Conservation (phyloP, 2,888 invertebrate species). For the Zhengitettix transpicula region DNA sequence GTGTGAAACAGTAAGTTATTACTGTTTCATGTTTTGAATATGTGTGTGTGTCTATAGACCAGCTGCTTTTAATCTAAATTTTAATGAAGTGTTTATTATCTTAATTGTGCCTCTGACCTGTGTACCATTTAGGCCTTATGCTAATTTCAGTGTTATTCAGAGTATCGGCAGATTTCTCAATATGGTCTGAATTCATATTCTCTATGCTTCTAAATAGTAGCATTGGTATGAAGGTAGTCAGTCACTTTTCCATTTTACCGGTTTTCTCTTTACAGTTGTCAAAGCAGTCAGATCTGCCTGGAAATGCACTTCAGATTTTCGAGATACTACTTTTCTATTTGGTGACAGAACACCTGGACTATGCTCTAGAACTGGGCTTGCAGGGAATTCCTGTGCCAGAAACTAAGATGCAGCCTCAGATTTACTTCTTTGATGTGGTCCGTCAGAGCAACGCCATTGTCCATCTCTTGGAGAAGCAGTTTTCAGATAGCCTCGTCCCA, state of each 20-base stretch:
- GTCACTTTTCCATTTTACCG: no score
- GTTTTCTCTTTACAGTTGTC: slow-evolving; percentile 51
- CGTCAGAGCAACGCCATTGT: slow-evolving; percentile 88
- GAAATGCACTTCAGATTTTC: slow-evolving; percentile 62
- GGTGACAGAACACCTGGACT: slow-evolving; percentile 85
- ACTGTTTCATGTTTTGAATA: neutral
- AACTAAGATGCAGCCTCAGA: slow-evolving; percentile 66
- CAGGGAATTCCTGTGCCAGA: slow-evolving; percentile 81
- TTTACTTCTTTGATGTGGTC: slow-evolving; percentile 86
- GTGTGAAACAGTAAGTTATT: slow-evolving; percentile 51
- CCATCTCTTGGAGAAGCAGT: slow-evolving; percentile 83
- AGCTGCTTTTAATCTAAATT: no score
- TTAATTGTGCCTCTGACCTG: no score
- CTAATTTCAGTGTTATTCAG: no score
- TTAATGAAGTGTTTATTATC: no score
- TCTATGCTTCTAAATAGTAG: no score
- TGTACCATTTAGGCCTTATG: no score
- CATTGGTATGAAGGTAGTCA: no score
- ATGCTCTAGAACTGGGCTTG: slow-evolving; percentile 84
- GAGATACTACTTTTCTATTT: slow-evolving; percentile 73
- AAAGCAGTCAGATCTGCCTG: slow-evolving; percentile 53
- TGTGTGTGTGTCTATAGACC: no score
- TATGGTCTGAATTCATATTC: no score
- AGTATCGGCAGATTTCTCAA: no score
- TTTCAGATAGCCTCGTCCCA: slow-evolving; percentile 74